Conservation (phyloP, 2,797 vertebrate genomes). For the Lepidocolaptes lacrymiger region DNA sequence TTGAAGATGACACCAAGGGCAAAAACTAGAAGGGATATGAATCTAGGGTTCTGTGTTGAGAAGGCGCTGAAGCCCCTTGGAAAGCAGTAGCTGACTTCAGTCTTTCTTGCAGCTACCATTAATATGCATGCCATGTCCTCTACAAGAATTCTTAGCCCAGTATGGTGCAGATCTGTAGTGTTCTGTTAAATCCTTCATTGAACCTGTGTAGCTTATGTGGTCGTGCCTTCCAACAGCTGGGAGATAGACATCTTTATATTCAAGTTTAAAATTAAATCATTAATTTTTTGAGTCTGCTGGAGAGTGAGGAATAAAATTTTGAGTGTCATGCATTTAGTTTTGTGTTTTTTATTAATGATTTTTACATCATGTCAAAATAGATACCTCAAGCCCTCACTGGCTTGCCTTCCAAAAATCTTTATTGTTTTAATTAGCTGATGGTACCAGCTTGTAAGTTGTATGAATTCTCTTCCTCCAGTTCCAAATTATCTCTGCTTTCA, state of each 20-base stretch:
- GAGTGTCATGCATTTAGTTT: background rate
- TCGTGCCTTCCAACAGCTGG: background rate
- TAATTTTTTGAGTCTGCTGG: background rate
- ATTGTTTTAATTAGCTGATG: background rate
- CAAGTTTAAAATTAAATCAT: background rate
- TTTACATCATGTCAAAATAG: background rate
- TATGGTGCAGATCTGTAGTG: background rate
- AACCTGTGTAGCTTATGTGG: background rate
- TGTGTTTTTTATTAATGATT: background rate
- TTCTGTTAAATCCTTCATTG: background rate
- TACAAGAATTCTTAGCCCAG: background rate
- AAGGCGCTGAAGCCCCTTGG: background rate
- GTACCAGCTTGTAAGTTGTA: background rate
- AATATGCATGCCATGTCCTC: background rate
- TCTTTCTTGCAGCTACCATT: slow-evolving; percentile 43
- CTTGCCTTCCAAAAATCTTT: background rate
- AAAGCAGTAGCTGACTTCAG: slow-evolving; percentile 35
- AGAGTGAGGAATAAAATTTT: background rate
- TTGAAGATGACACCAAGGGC: background rate
- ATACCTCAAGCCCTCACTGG: background rate
- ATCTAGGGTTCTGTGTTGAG: background rate
- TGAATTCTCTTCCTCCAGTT: background rate
- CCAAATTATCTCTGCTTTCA: background rate
- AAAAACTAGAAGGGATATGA: background rate
- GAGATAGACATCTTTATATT: background rate